Evolutionary conservation across 2,113 vertebrate species (phyloP).

Genomic region (Gorsachius goisagi): DNA sequence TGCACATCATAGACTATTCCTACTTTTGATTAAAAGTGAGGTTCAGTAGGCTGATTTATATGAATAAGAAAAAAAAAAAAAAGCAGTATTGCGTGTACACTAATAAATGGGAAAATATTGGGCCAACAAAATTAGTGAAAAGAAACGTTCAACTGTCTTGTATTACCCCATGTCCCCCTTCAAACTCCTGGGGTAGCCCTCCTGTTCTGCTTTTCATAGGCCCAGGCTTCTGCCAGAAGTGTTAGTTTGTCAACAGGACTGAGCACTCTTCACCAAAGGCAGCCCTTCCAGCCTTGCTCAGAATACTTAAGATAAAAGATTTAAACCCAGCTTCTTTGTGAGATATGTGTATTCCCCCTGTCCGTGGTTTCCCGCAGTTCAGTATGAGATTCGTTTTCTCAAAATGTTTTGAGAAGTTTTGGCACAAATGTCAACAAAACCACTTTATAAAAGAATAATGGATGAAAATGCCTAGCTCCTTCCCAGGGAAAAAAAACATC

Average conservation of each 20-base stretch:
- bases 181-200: background rate
- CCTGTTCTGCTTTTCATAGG: background rate
- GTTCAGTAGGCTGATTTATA: background rate
- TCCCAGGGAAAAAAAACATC: background rate
- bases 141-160: background rate
- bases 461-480: background rate
- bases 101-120: background rate
- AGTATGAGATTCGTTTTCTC: background rate
- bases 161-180: background rate
- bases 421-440: background rate
- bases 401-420: background rate
- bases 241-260: background rate
- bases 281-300: background rate
- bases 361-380: background rate
- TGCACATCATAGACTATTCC: background rate
- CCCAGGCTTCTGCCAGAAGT: background rate
- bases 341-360: background rate
- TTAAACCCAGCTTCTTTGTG: background rate
- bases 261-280: background rate
- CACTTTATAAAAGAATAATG: background rate
- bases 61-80: background rate
- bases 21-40: background rate
- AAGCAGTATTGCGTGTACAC: background rate
- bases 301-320: background rate
- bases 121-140: background rate